Conservation (phyloP, 2,113 vertebrate genomes). For the Brevimyrus niger region DNA sequence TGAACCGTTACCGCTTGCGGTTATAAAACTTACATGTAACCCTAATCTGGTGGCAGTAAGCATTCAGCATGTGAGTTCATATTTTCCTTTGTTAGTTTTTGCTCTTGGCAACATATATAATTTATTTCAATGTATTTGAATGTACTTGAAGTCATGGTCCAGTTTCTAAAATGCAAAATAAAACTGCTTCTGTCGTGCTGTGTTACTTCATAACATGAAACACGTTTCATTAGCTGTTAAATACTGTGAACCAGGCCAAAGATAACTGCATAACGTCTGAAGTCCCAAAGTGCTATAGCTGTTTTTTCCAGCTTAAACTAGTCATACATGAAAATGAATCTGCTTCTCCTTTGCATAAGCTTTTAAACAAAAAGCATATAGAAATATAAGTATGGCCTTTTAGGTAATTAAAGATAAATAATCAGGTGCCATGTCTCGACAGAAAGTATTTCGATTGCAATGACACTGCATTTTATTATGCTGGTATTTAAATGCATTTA, state of each 20-base stretch:
- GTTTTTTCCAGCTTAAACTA: neutral
- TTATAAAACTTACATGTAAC: neutral
- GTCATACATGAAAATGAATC: neutral
- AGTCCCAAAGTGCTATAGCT: neutral
- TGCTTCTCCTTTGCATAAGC: neutral
- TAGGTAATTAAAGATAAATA: neutral
- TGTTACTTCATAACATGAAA: neutral
- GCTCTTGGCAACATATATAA: neutral
- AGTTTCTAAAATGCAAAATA: neutral
- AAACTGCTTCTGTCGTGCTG: neutral
- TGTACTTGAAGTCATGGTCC: neutral
- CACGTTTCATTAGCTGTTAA: constrained; percentile 1
- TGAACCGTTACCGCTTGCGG: neutral
- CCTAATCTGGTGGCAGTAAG: neutral
- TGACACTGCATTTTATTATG: neutral
- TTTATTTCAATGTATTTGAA: neutral
- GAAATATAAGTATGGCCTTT: neutral
- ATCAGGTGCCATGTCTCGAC: neutral
- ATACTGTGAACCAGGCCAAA: neutral
- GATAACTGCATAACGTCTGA: neutral
- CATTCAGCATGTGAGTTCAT: neutral
- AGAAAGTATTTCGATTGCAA: neutral
- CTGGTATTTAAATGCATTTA: neutral
- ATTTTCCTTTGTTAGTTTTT: neutral
- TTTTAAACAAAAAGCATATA: neutral